Percentiles rank a stretch among this genome's conserved stretches.
Conservation (phyloP, 2,888 invertebrate species). For the Actias luna region DNA sequence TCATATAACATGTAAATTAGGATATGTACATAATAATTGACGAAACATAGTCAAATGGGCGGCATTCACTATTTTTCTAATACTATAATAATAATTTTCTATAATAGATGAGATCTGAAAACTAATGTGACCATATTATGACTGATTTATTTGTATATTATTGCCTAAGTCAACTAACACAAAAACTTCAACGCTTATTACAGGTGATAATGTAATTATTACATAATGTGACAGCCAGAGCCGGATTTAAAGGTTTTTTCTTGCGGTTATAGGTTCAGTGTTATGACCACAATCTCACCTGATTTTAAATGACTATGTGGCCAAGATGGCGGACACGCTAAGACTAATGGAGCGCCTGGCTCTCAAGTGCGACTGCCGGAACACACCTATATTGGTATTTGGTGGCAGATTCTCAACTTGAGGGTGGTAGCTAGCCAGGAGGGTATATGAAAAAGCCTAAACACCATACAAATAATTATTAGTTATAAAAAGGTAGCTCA, state of each 20-base stretch:
- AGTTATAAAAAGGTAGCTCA: no score
- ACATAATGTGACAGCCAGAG: background rate
- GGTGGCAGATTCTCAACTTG: no score
- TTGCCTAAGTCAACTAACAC: background rate
- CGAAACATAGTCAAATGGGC: conserved; percentile 21
- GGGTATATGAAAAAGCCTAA: no score
- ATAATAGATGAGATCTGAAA: background rate
- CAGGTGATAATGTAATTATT: background rate
- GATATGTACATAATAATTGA: conserved; percentile 34
- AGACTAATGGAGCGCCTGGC: no score
- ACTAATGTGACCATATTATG: background rate
- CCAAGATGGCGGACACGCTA: no score
- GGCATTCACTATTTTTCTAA: conserved; percentile 6
- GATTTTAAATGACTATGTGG: no score
- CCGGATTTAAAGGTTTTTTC: background rate
- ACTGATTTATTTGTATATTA: background rate
- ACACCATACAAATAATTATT: no score
- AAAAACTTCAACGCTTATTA: background rate
- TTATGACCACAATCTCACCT: no score
- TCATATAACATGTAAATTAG: conserved; percentile 13
- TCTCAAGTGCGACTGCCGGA: no score
- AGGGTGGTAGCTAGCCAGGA: no score
- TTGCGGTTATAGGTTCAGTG: no score
- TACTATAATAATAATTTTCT: background rate
- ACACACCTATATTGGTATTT: no score